Conservation (phyloP, 2,888 invertebrate genomes). For the Xanthorhoe spadicearia region DNA sequence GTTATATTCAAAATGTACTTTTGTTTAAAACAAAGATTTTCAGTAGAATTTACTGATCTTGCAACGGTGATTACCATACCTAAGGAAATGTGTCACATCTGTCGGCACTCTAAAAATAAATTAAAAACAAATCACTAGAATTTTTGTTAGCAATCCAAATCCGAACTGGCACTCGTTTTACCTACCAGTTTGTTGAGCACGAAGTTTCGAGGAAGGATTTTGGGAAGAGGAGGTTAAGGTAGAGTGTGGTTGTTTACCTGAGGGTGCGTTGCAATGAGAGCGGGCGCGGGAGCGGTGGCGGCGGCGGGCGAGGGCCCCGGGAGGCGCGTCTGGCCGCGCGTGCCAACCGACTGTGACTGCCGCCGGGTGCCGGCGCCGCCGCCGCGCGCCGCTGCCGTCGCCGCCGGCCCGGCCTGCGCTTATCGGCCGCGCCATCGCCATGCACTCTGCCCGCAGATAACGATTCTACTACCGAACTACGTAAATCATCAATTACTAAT, state of each 20-base stretch:
- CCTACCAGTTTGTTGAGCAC: constrained; percentile 50
- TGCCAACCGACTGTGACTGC: constrained; percentile 78
- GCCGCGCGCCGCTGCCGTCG: constrained; percentile 47
- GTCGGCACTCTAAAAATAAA: constrained; percentile 67
- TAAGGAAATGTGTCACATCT: constrained; percentile 46
- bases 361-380: constrained; percentile 49
- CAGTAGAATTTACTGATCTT: background rate
- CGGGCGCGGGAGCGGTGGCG: constrained; percentile 60
- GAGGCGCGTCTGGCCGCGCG: constrained; percentile 79
- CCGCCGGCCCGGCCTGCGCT: constrained; percentile 63
- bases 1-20: background rate
- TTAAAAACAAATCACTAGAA: constrained; percentile 59
- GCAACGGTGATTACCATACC: background rate
- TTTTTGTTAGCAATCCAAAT: constrained; percentile 58
- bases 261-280: constrained; percentile 58
- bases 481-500: constrained; percentile 36
- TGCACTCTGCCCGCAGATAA: constrained; percentile 67
- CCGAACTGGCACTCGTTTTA: too few species aligned
- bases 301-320: constrained; percentile 67
- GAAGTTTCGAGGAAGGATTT: constrained; percentile 41
- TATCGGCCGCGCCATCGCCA: constrained; percentile 71
- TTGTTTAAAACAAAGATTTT: background rate
- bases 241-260: constrained; percentile 72
- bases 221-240: constrained; percentile 38
- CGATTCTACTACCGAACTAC: constrained; percentile 58